Evolutionary conservation across 2,888 invertebrate species (phyloP), one percentile per base, ranked within the genome.

Genomic region (Agonopterix alstromeriana): DNA sequence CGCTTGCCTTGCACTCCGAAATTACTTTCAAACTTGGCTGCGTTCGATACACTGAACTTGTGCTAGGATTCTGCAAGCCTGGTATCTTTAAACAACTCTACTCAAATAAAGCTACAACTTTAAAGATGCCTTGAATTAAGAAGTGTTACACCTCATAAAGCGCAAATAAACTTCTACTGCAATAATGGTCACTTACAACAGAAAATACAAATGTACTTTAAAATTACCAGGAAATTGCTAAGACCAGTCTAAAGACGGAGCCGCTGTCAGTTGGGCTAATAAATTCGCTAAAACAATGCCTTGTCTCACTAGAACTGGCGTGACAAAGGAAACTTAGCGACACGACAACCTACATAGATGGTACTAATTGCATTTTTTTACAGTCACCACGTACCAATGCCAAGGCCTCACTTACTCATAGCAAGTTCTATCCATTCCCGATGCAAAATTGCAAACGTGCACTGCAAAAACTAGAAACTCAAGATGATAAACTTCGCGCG

Each of bases 341-440:
- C 67, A 67, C 72, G 70, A 65, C 67, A 75, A 58, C 73, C 73
- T 74, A 52, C 77, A 73, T 69, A 75, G 74, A 76, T 75, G 73
- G 47, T 68, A 67, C 72, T 86, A 86, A 87, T 85, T 87, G 75
- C 79, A 72, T 71, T 86, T 86, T 17, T 87, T 86, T 86, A 69
- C 81, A 69, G 79, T 76, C 80, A 77, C 69, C 69, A 63, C 67
- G 71, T 66, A 80, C 82, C 83, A 82, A 79, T 79, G 77, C 81
- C 86, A 85, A 86, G 85, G 86, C 72, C 68, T 74, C 76, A 85
- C 83, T 85, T 83, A 85, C 84, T 84, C 85, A 84, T 82, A 80
- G 27, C 27, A 61, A 63, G 64, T 78, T 79, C 80, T 75, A 77
- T 80, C 82, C 84, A 83, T 82, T 82, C 77, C 82, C 76, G 79